phyloP scores from a whole-genome alignment of 2,797 vertebrate genomes.

The Enteromius anoplus region DNA sequence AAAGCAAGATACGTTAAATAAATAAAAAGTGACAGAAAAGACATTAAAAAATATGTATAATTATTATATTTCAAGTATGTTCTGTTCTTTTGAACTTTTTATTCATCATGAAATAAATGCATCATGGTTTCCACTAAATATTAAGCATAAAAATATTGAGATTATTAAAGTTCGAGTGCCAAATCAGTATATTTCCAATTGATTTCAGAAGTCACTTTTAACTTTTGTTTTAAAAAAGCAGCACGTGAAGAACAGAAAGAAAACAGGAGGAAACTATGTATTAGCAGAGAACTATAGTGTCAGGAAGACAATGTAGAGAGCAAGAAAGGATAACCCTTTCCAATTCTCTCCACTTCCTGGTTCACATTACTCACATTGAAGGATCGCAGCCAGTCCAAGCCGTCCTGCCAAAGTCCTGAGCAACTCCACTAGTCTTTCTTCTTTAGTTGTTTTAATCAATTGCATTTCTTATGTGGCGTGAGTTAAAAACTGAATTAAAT shows the following conservation, averaged over 20 bases:
- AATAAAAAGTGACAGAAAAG: neutral
- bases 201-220: neutral
- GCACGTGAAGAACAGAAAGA: neutral
- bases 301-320: constrained; percentile 37
- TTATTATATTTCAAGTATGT: neutral
- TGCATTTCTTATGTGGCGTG: neutral
- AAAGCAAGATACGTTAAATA: neutral
- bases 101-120: neutral
- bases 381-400: neutral
- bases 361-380: constrained; percentile 14
- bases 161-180: neutral
- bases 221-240: neutral
- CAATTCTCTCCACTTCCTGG: constrained; percentile 35
- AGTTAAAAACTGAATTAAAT: neutral
- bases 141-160: neutral
- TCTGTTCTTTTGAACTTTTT: neutral
- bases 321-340: constrained; percentile 40
- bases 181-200: no score
- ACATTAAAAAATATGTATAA: neutral
- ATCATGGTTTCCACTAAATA: neutral
- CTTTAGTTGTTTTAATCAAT: neutral
- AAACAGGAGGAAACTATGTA: constrained; percentile 29
- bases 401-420: constrained; percentile 24
- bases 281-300: neutral
- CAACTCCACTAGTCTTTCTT: neutral